Evolutionary conservation across 2,113 vertebrate species (phyloP), one percentile per base, ranked within the genome.

Genomic region (Tachuris rubrigastra): DNA sequence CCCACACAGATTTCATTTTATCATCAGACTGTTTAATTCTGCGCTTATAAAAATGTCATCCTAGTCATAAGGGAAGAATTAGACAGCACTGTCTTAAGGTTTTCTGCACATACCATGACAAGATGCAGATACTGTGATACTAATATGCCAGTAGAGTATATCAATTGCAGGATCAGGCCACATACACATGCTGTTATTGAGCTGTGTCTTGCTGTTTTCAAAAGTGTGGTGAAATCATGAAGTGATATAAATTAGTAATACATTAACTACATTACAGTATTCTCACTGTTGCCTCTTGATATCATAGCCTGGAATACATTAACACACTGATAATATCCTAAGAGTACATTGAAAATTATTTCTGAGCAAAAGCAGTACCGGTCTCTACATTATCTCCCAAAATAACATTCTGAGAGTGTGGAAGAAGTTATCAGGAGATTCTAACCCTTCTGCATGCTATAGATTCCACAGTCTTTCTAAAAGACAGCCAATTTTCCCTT

Each of bases 1-100:
- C 96, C 96, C 95, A 96, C 96, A 96, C 93, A 92, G 83, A 96
- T 90, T 96, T 96, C 95, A 82, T 94, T 96, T 92, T 95, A 92
- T 82, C 95, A 94, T 90, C 95, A 96, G 93, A 92, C 95, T 96
- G 92, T 95, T 96, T 96, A 94, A 96, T 92, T 96, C 88, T 86
- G 86, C n/a, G 0, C 83, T 87, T 95, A 95, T 87, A 96, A 96
- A 95, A 97, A 96, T 94, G 95, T 90, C 93, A 97, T 78, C 90
- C 92, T 85, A 90, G 96, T 95, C 95, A 93, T 78, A 95, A 90
- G 88, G 74, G 90, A 94, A 93, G 92, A 95, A 95, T 85, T 52
- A 93, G 88, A 87, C 85, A 77, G 68, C 30, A 78, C n/a, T 71
- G 87, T 25, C 83, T 94, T 84, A 39, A 92, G 91, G 85, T 92